Evolutionary conservation across 1,140 invertebrate genomes (phyloP), one percentile per base, ranked within the genome.

Genomic region (Caenorhabditis latens): DNA sequence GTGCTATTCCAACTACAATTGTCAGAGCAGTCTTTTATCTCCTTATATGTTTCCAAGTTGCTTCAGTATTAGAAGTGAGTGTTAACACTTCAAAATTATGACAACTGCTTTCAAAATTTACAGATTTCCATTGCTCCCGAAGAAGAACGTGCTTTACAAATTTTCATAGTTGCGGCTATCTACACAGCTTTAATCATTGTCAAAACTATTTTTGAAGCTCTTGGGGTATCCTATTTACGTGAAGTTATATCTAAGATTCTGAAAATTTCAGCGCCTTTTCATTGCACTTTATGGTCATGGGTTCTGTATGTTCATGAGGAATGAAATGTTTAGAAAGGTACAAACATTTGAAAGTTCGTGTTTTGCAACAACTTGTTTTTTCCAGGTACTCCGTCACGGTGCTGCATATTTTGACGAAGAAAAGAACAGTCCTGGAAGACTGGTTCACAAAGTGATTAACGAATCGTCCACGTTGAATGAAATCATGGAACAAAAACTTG

Each of bases 391-490:
- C 11, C 85, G 91, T 19, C 91, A 91, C 43, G 91, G 91, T 5
- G 90, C 91, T 24, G 91, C 91, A 14, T 91, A 91, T 85, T 91
- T 91, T 79, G 91, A 91, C 55, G 91, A 91, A 42, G 91, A 92
- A 48, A 82, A 58, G 43, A 91, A 91, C 48, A 86, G 90, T 32
- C 91, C 91, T 7, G 91, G 91, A 19, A 63, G 89, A 83, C 71
- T 91, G 4, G 87, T 90, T 19, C 91, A 91, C 58, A 91, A 90
- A 87, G 55, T 91, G 8, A 92, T 91, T 42, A 90, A 84, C 14
- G 91, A 91, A 43, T 91, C 91, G 11, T 89, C 91, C 8, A 91
- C 63, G 84, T 55, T 91, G 40, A 91, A 92, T 53, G 87, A 91
- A 58, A 91, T 91, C 9, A 42, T 79, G 61, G 82, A 84, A 58